Base-by-base conservation (phyloP, 2,113 vertebrate species). In the Cephalopterus ornatus region DNA sequence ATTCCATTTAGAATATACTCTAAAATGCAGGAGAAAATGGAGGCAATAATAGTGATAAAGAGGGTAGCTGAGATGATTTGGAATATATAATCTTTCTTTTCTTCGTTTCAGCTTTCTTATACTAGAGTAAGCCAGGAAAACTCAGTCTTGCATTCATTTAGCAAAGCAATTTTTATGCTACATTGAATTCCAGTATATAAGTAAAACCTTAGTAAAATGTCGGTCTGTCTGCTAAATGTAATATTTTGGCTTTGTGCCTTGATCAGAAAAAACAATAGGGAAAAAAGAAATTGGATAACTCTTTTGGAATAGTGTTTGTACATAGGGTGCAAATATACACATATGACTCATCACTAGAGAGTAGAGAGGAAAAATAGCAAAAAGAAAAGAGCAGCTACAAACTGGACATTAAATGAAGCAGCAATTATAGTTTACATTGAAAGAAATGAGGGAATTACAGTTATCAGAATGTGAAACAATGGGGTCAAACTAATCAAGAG, bases 31-130 rank as follows among this genome's bases (percentile, higher is more conserved):
- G 42, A 87, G 92, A 97, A 95, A 96, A 97, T 95, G 79, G 89
- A 94, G 66, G 81, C 86, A 95, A 96, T 97, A 97, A 97, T 96
- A 90, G 95, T 96, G 95, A 97, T 96, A 87, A 96, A 97, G 85
- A 85, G 89, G 71, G 35, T 91, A 78, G 78, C 91, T 94, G 92
- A 92, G 81, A 97, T 89, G 88, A 93, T 94, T 95, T 95, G 92
- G 96, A 94, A 93, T 94, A 68, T 55, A 75, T 97, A 96, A 93
- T 95, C 49, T 95, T 89, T 85, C 56, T 89, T 91, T 63, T 72
- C 8, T 72, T 70, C 44, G 41, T 26, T 93, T 68, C 75, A 52
- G 66, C 71, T 72, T 95, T 35, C 59, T 78, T 83, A 50, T 18
- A 37, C 33, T 18, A 68, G 33, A 68, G 12, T 11, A 82, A 88